phyloP scores from a whole-genome alignment of 2,113 vertebrate genomes.

The Pithys albifrons region DNA sequence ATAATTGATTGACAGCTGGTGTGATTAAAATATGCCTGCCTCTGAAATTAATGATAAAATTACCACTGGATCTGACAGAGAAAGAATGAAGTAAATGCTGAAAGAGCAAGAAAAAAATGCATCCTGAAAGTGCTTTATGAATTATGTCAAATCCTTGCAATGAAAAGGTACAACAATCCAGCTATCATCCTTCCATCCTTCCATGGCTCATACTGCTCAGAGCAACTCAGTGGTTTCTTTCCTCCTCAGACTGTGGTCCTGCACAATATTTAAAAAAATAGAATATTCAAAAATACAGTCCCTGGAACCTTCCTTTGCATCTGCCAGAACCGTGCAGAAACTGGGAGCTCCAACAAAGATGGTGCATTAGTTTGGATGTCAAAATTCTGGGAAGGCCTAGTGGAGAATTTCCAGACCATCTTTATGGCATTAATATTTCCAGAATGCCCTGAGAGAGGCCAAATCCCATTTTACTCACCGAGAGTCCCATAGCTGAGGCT shows the following conservation, averaged over 20 bases:
- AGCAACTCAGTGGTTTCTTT: neutral
- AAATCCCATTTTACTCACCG: neutral
- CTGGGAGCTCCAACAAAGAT: neutral
- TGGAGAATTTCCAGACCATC: neutral
- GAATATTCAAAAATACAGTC: neutral
- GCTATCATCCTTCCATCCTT: neutral
- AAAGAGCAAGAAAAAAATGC: neutral
- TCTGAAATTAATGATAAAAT: conserved; percentile 9
- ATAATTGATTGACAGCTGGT: neutral
- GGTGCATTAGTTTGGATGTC: neutral
- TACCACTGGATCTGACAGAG: neutral
- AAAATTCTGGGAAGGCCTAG: neutral
- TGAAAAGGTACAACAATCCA: neutral
- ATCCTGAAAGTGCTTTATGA: neutral
- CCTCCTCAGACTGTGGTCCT: neutral
- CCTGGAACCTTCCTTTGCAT: neutral
- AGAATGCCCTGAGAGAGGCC: neutral
- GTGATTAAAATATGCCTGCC: neutral
- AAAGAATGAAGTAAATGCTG: neutral
- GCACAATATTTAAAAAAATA: neutral
- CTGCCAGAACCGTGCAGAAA: neutral
- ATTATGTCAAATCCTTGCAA: neutral
- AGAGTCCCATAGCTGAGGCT: neutral
- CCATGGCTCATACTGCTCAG: neutral
- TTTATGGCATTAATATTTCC: neutral